Base-by-base conservation (phyloP, 2,888 invertebrate species). In the Rhaphigaster nebulosa region DNA sequence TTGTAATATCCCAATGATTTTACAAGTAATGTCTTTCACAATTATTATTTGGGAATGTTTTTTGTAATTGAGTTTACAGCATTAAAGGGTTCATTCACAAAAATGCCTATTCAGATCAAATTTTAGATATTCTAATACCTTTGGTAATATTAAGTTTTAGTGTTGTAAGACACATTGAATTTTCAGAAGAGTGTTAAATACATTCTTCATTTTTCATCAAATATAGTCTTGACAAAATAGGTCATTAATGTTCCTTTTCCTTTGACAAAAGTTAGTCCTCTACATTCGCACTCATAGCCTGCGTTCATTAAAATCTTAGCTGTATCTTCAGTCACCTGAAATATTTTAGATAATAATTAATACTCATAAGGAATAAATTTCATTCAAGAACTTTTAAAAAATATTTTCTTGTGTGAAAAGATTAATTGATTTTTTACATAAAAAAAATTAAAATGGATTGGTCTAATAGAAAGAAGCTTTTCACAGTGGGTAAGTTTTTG, bases 221-320 rank as follows among this genome's bases (percentile, higher is more conserved):
- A 97, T 90, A 96, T 96, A 89, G 98, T 98, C 94, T 96, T 97
- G n/a, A 98, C 97, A 93, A 98, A 98, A 94, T 98, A 99, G 0
- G 98, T 98, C 80, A 96, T 96, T 91, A 99, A 94, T 12, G 96
- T 97, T 41, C 98, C 98, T 94, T 99, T 99, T 80, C 99, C 99
- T 94, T 99, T 99, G 20, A 99, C 98, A 93, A 95, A 97, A 8
- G 98, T 99, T 0, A 98, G 97, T 0, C 99, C 99, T 41, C 99
- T 95, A 93, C 98, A 98, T 93, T 98, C 97, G 93, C 98, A 97
- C 34, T 96, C 95, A 94, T 98, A 98, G 8, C 98, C 98, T 5
- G 97, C 97, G 91, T 95, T 96, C 95, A 96, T 96, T 76, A 99
- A 94, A 90, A 98, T 96, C 93, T 97, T 96, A 0, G 97, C 97